These are phyloP conservation scores for Copidosoma aretas DNA, from an alignment of 2,888 invertebrate species.

Conservation along the genomic window DNA sequence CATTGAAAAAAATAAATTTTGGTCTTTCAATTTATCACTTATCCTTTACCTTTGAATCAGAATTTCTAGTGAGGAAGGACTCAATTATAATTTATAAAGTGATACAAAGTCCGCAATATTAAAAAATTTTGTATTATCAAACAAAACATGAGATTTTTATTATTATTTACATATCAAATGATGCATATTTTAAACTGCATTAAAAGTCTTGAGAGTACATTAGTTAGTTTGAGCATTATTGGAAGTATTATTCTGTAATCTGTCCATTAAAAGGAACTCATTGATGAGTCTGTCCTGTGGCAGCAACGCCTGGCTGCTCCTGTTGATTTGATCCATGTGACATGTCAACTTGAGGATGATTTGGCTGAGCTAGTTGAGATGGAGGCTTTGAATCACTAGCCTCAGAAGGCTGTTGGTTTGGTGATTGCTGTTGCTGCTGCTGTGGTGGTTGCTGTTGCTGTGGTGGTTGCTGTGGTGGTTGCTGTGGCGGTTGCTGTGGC, in stretches of 20 bases:
- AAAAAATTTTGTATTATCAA: not conserved
- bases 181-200: conserved; percentile 3
- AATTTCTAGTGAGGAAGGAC: not conserved
- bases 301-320: conserved; percentile 16
- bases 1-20: conserved; percentile 55
- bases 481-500: conserved; percentile 39
- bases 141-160: not conserved
- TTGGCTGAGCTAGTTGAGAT: conserved; percentile 17
- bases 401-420: conserved; percentile 8
- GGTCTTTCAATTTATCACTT: conserved; percentile 25
- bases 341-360: conserved; percentile 6
- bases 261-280: not conserved
- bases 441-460: conserved; percentile 34
- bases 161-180: conserved; percentile 14
- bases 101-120: not conserved
- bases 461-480: conserved; percentile 28
- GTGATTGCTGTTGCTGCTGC: conserved; percentile 23
- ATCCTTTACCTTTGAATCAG: not conserved
- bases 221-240: not conserved
- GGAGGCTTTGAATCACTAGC: too few species aligned
- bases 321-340: conserved; percentile 32
- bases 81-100: not conserved
- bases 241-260: too few species aligned
- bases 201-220: not conserved
- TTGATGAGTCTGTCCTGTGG: not conserved